Conservation (phyloP, 2,797 vertebrate genomes). For the Cichlasoma orientale region DNA sequence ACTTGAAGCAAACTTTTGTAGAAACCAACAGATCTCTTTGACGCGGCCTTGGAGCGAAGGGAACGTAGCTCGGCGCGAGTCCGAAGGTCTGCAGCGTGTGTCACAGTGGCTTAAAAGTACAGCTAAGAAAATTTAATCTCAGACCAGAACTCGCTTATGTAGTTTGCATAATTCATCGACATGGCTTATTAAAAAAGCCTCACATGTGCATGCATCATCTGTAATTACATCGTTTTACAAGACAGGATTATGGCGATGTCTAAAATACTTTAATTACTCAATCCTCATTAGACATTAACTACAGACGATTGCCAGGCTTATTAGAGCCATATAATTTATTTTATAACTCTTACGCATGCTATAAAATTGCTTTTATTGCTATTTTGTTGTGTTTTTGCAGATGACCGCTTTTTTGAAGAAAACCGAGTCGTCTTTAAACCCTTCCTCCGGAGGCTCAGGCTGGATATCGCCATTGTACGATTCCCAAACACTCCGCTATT, state of each 20-base stretch:
- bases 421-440: constrained; percentile 21
- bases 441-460: constrained; percentile 36
- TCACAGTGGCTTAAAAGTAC: constrained; percentile 23
- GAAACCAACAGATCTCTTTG: constrained; percentile 24
- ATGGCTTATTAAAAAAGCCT: constrained; percentile 55
- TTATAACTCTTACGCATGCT: constrained; percentile 55
- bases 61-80: constrained; percentile 3
- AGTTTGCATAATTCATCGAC: constrained; percentile 62
- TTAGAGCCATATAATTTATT: constrained; percentile 63
- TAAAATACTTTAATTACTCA: constrained; percentile 73
- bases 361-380: constrained; percentile 64
- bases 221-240: constrained; percentile 72
- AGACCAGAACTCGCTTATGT: constrained; percentile 35
- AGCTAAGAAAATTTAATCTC: constrained; percentile 36
- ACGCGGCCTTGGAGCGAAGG: constrained; percentile 29
- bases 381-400: constrained; percentile 61
- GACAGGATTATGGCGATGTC: constrained; percentile 64
- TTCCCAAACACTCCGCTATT: constrained; percentile 41
- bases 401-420: constrained; percentile 49
- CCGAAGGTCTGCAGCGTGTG: not conserved
- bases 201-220: constrained; percentile 63
- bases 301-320: constrained; percentile 59
- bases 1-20: constrained; percentile 30
- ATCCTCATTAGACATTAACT: constrained; percentile 65
- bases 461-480: constrained; percentile 35